phyloP scores from a whole-genome alignment of 30 jellyfish, hydroid and myxozoan genomes.

The Sanderia malayensis region DNA sequence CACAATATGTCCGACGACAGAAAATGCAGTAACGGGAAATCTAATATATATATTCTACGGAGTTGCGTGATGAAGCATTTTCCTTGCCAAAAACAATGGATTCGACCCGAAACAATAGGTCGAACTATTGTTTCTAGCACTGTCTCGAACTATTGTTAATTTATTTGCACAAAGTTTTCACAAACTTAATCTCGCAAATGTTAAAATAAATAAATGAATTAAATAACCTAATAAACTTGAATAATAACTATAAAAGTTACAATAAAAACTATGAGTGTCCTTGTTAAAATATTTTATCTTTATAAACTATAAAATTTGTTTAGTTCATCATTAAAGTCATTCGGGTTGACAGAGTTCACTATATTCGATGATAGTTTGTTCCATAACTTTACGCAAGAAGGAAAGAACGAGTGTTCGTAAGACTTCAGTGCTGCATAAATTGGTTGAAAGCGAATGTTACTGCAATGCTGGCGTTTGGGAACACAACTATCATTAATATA shows the following conservation, averaged over 20 bases:
- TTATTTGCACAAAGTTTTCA: too few species aligned
- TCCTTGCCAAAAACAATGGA: too few species aligned
- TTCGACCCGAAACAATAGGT: too few species aligned
- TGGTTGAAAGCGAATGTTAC: neutral
- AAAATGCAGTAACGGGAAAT: constrained; percentile 9
- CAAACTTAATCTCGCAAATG: constrained; percentile 10
- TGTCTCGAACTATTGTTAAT: too few species aligned
- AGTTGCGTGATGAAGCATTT: too few species aligned
- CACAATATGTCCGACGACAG: constrained; percentile 15
- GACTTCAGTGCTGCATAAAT: neutral
- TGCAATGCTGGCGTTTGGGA: neutral
- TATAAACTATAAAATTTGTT: too few species aligned
- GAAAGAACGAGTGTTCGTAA: constrained; percentile 1
- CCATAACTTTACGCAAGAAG: neutral
- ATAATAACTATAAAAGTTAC: neutral
- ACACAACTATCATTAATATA: neutral
- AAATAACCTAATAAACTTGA: neutral
- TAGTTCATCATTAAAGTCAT: too few species aligned
- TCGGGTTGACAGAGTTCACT: too few species aligned
- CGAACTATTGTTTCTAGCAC: too few species aligned
- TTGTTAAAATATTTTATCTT: too few species aligned
- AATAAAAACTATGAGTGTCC: too few species aligned
- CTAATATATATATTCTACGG: too few species aligned
- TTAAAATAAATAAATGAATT: neutral
- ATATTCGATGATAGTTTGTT: neutral